Evolutionary conservation across 1,140 invertebrate species (phyloP).

Genomic region (Thaumetopoea pityocampa): DNA sequence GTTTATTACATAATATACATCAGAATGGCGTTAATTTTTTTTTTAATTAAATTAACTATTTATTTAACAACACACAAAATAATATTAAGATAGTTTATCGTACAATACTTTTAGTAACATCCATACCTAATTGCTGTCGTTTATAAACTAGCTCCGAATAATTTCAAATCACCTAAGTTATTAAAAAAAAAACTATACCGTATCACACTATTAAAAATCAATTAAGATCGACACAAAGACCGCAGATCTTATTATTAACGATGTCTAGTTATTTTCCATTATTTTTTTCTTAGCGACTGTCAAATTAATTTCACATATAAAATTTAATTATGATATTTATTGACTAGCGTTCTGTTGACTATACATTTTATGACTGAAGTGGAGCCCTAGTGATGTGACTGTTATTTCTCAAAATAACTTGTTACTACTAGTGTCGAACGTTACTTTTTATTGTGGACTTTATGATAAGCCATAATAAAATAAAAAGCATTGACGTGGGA

Average conservation of each 20-base stretch:
- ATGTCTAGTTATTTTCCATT: conserved; percentile 22
- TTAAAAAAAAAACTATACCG: conserved; percentile 6
- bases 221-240: conserved; percentile 10
- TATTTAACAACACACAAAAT: too few relatives aligned
- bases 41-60: too few relatives aligned
- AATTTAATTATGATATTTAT: conserved; percentile 6
- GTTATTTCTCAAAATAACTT: background rate
- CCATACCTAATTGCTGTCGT: too few relatives aligned
- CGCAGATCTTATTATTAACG: conserved; percentile 19
- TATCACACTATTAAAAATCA: conserved; percentile 13
- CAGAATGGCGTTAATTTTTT: too few relatives aligned
- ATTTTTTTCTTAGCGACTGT: background rate
- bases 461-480: too few relatives aligned
- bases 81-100: too few relatives aligned
- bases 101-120: too few relatives aligned
- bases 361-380: conserved; percentile 2
- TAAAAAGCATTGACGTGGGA: too few relatives aligned
- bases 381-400: conserved; percentile 7
- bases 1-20: too few relatives aligned
- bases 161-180: background rate
- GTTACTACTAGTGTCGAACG: too few relatives aligned
- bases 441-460: too few relatives aligned
- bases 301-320: conserved; percentile 7
- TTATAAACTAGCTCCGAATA: too few relatives aligned
- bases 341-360: conserved; percentile 1